phyloP scores from a whole-genome alignment of 2,888 invertebrate genomes.

The Tetheella fluctuosa region DNA sequence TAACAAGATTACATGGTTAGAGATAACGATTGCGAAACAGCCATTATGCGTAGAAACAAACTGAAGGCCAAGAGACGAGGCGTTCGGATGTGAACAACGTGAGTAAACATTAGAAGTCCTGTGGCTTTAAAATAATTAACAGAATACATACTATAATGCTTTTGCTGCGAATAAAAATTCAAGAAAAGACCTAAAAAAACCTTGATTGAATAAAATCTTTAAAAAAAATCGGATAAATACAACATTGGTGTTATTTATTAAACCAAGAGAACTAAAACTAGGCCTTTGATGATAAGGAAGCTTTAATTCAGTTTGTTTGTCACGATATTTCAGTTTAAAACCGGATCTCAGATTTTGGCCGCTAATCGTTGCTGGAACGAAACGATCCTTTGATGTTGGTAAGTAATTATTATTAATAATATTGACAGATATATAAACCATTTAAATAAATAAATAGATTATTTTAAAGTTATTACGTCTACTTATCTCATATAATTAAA shows the following conservation, averaged over 20 bases:
- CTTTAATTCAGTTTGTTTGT: constrained; percentile 25
- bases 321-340: constrained; percentile 29
- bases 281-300: not conserved
- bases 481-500: constrained; percentile 53
- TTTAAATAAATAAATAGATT: constrained; percentile 56
- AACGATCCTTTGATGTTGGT: constrained; percentile 60
- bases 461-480: constrained; percentile 43
- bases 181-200: not conserved
- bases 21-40: constrained; percentile 8
- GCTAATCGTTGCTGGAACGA: constrained; percentile 24
- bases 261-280: too few species aligned
- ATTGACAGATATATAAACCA: constrained; percentile 61
- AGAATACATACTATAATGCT: not conserved
- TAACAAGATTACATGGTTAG: constrained; percentile 2
- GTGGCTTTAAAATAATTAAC: not conserved
- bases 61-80: constrained; percentile 9
- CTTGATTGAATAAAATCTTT: too few species aligned
- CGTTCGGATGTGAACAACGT: constrained; percentile 10
- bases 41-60: constrained; percentile 6
- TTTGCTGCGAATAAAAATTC: not conserved
- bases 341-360: constrained; percentile 22
- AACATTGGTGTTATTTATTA: too few species aligned
- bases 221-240: too few species aligned
- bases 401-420: constrained; percentile 53
- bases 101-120: not conserved